Evolutionary conservation across 2,113 vertebrate species (phyloP).

Genomic region (Takifugu bimaculatus): DNA sequence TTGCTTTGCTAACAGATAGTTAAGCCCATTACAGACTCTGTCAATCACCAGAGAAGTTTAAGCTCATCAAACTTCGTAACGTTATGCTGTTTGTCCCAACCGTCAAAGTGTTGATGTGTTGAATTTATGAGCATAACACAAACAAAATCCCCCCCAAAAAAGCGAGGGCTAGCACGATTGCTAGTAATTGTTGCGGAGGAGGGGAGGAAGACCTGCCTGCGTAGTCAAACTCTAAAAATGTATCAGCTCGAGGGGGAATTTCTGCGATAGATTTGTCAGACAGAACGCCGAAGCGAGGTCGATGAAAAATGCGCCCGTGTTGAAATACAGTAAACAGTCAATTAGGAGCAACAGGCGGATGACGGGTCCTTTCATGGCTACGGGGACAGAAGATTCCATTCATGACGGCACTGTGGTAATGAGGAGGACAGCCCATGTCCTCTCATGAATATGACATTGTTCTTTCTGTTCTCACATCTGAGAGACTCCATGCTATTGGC

Average conservation of each 20-base stretch:
- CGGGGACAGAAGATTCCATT: conserved; percentile 73
- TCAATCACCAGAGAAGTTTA: no score
- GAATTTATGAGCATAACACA: no score
- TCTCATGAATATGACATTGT: conserved; percentile 78
- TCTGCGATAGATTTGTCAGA: conserved; percentile 8
- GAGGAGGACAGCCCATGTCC: conserved; percentile 68
- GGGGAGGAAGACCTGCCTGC: neutral
- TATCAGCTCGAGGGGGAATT: neutral
- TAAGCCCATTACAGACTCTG: no score
- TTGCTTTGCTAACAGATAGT: no score
- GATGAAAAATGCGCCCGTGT: conserved; percentile 53
- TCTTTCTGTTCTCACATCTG: conserved; percentile 66
- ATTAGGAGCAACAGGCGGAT: conserved; percentile 72
- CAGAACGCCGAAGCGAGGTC: conserved; percentile 48
- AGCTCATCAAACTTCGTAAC: no score
- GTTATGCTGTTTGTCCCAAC: no score
- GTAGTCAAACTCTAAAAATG: conserved; percentile 8
- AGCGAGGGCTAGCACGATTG: no score
- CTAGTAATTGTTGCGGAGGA: neutral
- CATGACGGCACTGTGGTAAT: conserved; percentile 71
- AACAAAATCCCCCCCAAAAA: neutral
- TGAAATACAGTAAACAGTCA: conserved; percentile 69
- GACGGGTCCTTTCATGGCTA: conserved; percentile 61
- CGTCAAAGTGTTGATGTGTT: no score
- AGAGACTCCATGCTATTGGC: conserved; percentile 60